Percentiles rank a stretch among this genome's conserved stretches.
phyloP scores from a whole-genome alignment of 2,797 vertebrate species.

The Notoglanidium macrostoma region DNA sequence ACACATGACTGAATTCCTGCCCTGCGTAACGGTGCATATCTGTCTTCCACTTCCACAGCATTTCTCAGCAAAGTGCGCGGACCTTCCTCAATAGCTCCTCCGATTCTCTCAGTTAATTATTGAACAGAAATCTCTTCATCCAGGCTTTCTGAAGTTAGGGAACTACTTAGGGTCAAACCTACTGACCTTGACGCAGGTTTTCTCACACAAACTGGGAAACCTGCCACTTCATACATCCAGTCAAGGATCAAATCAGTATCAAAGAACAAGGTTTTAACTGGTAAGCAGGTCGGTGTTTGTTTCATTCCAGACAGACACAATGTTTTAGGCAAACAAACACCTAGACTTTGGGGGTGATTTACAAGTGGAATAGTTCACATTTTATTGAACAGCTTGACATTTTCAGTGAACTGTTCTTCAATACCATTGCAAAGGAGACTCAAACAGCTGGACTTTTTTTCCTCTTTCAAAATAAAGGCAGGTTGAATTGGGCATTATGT shows the following conservation, averaged over 20 bases:
- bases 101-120: constrained; percentile 38
- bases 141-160: background rate
- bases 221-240: background rate
- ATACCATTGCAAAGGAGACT: background rate
- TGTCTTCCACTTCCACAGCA: constrained; percentile 24
- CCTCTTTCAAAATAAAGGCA: background rate
- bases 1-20: constrained; percentile 54
- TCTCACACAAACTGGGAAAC: background rate
- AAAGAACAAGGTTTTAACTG: background rate
- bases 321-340: background rate
- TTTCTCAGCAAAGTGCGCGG: constrained; percentile 46
- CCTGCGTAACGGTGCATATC: constrained; percentile 39
- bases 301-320: background rate
- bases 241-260: background rate
- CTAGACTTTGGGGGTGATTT: too few species aligned
- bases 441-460: background rate
- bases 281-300: background rate
- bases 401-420: background rate
- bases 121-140: constrained; percentile 16
- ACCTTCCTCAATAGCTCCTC: constrained; percentile 40
- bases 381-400: background rate
- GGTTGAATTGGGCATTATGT: background rate
- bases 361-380: background rate
- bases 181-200: background rate
- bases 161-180: background rate